Conservation (phyloP, 2,797 vertebrate genomes). For the Synanceia verrucosa region DNA sequence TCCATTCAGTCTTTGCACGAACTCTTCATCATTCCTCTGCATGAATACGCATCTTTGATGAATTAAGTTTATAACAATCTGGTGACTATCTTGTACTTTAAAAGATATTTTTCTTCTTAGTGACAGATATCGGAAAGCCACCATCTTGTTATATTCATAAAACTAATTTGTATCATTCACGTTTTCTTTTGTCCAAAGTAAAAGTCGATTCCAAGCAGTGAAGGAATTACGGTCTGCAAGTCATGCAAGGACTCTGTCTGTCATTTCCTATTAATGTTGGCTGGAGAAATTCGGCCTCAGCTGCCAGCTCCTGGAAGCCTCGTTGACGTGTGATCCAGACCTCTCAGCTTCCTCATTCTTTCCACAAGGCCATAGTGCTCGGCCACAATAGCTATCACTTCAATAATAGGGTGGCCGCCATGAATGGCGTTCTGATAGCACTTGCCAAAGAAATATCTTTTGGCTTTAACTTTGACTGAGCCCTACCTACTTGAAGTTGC, state of each 20-base stretch:
- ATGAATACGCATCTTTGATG: slow-evolving; percentile 13
- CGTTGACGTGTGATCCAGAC: slow-evolving; percentile 62
- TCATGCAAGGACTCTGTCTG: slow-evolving; percentile 71
- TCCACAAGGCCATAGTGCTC: slow-evolving; percentile 53
- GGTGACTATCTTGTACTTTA: neutral
- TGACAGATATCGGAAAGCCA: slow-evolving; percentile 19
- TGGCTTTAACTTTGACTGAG: slow-evolving; percentile 20
- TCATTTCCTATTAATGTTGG: slow-evolving; percentile 71
- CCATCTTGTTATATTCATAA: slow-evolving; percentile 64
- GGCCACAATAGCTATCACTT: slow-evolving; percentile 56
- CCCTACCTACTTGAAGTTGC: slow-evolving; percentile 52
- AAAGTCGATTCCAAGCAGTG: slow-evolving; percentile 45
- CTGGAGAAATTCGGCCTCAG: slow-evolving; percentile 50
- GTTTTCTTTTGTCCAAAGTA: slow-evolving; percentile 36
- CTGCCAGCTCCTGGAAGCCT: slow-evolving; percentile 64
- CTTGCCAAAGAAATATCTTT: slow-evolving; percentile 41
- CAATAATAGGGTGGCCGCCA: slow-evolving; percentile 49
- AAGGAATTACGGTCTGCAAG: slow-evolving; percentile 59
- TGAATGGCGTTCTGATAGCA: slow-evolving; percentile 40
- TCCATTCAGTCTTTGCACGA: slow-evolving; percentile 3
- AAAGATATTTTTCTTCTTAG: slow-evolving; percentile 24
- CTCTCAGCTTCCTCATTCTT: slow-evolving; percentile 65
- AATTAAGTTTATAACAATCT: slow-evolving; percentile 17
- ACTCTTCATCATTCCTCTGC: neutral
- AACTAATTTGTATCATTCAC: slow-evolving; percentile 44